Base-by-base conservation (phyloP, 64 coral and sea anemone species). In the Acropora tenuis region DNA sequence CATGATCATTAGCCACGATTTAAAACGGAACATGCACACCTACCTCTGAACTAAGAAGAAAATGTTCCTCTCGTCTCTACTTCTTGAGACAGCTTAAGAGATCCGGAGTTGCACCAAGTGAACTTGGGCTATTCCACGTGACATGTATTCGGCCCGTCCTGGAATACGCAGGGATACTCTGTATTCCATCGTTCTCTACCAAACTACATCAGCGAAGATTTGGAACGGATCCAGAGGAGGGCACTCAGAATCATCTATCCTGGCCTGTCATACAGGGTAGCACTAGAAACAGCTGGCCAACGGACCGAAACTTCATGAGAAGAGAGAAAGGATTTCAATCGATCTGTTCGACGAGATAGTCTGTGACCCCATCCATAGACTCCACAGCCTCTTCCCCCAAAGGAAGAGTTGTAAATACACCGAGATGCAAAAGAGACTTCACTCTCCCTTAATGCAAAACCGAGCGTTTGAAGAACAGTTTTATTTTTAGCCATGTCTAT, bases 151-250 rank as follows among this genome's bases (percentile, higher is more conserved):
- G 60, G 60, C 60, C 60, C 60, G 60, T 2, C 60, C 15, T 63
- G 60, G 60, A 63, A 63, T 63, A 63, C 0, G 60, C 60, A 63
- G 13, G 60, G n/a, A n/a, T n/a, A n/a, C n/a, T n/a, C n/a, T 78
- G 76, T 78, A 78, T 78, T 78, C 76, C 48, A 78, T 49, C 48
- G 45, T 78, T 78, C 76, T 4, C 76, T 78, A 78, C 46, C 48
- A 78, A 78, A 78, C 76, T 78, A 78, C 76, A 78, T 78, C 76
- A 78, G 48, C 11, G 45, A 78, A 78, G 76, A 78, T 78, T 78
- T 78, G 76, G 76, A 78, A 78, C 76, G 48, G 76, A 78, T 78
- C 76, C 76, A 78, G 50, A 78, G 76, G 47, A 78, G 76, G 76
- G 76, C 76, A 49, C 47, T 78, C 76, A 49, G 76, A 17, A 78